Conservation (phyloP, 2,888 invertebrate species). For the Tiliacea citrago region DNA sequence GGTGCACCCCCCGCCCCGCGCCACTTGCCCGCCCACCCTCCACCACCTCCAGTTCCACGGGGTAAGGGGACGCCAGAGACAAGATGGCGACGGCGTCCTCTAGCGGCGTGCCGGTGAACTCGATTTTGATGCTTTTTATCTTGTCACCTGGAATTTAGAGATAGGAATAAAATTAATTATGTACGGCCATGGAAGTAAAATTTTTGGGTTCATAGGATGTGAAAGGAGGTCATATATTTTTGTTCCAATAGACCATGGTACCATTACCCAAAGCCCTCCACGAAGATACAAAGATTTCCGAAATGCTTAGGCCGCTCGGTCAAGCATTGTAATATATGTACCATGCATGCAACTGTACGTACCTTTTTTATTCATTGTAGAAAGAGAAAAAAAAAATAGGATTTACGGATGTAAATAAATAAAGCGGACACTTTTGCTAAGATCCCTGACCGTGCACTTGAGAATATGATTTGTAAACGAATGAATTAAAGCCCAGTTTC, state of each 20-base stretch:
- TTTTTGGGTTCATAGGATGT: too few species aligned
- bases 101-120: constrained; percentile 96
- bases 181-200: too few species aligned
- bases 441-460: constrained; percentile 37
- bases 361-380: constrained; percentile 31
- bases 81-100: constrained; percentile 97
- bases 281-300: too few species aligned
- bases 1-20: constrained; percentile 91
- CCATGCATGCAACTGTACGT: neutral
- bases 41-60: constrained; percentile 94
- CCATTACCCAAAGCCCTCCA: too few species aligned
- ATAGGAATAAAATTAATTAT: too few species aligned
- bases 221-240: too few species aligned
- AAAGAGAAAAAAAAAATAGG: fast-evolving
- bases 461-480: constrained; percentile 13
- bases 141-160: constrained; percentile 93
- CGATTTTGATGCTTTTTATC: constrained; percentile 96
- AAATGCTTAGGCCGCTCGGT: too few species aligned
- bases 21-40: constrained; percentile 84
- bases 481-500: constrained; percentile 7
- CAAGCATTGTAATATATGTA: too few species aligned
- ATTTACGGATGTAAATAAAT: neutral
- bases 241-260: too few species aligned
- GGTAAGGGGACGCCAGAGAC: constrained; percentile 97
- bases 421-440: neutral